Conservation (phyloP, 2,888 invertebrate species). For the Hemaris fuciformis region DNA sequence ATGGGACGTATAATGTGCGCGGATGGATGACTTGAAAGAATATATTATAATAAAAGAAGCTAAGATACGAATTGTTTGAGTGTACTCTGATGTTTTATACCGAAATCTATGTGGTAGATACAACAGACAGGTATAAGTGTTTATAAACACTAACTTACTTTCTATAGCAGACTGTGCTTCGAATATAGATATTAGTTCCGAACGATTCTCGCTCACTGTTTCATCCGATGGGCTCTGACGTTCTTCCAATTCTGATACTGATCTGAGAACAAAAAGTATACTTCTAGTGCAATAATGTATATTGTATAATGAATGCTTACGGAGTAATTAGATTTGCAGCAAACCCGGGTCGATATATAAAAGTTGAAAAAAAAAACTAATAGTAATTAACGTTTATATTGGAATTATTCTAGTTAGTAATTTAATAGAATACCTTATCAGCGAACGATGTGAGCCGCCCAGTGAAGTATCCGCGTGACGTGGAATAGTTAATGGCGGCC, state of each 20-base stretch:
- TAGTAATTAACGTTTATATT: not conserved
- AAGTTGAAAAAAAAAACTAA: not conserved
- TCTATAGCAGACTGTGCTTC: slow-evolving; percentile 36
- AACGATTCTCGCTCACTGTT: slow-evolving; percentile 43
- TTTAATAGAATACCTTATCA: slow-evolving; percentile 50
- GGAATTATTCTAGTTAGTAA: too few relatives aligned
- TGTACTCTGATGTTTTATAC: too few relatives aligned
- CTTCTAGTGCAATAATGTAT: too few relatives aligned
- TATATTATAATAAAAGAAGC: too few relatives aligned
- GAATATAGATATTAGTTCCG: slow-evolving; percentile 57
- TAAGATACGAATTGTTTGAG: too few relatives aligned
- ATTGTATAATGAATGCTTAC: too few relatives aligned
- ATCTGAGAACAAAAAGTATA: slow-evolving; percentile 32
- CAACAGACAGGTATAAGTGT: not conserved
- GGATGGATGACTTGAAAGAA: too few relatives aligned
- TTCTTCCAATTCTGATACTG: slow-evolving; percentile 53
- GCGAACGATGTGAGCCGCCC: slow-evolving; percentile 26
- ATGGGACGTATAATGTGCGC: too few relatives aligned
- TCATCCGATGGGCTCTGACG: slow-evolving; percentile 45
- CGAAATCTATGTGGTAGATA: too few relatives aligned
- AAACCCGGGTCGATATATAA: not conserved
- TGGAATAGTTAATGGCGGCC: slow-evolving; percentile 23
- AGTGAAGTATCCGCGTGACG: slow-evolving; percentile 17
- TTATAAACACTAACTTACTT: slow-evolving; percentile 34
- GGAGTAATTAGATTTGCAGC: too few relatives aligned